Evolutionary conservation across 2,888 invertebrate species (phyloP), one percentile per base, ranked within the genome.

Genomic region (Herminia tarsipennalis): DNA sequence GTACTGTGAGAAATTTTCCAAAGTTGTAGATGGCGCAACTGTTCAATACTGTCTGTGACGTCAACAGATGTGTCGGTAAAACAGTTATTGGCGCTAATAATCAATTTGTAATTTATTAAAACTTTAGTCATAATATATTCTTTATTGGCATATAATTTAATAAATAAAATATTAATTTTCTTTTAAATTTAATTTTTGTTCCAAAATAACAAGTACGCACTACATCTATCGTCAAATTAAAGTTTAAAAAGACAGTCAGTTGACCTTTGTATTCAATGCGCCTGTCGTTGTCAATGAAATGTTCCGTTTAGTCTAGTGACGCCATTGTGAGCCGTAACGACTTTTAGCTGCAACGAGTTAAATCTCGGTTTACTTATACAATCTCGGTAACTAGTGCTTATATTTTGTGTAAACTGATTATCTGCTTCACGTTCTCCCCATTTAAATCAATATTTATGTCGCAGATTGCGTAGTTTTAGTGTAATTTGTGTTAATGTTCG

Each of bases 261-360:
- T 83, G 83, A 78, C 60, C 70, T 40, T 22, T 46, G 12, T 36
- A 70, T 56, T 66, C 61, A 73, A 33, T 68, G 69, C 58, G 69
- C 63, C 62, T 72, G 77, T 75, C 66, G 70, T 49, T 85, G 86
- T 83, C 85, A 86, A 52, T 46, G 25, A 56, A 60, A 49, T 79
- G 76, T 86, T 87, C 88, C 88, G 88, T 81, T 90, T 88, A 81
- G 82, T 84, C 85, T 92, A 93, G 93, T 94, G 94, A 95, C 95
- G 95, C 95, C 95, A 95, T 95, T 95, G 95, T 95, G 95, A 94
- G 92, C 95, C 94, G 93, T 95, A 95, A 94, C 94, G 95, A 94
- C 95, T 94, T 93, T 90, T 82, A 75, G 76, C 82, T 85, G 87
- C 89, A 89, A 92, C 88, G 89, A 93, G 93, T 93, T 92, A 88